These are phyloP conservation scores for Calidris pugnax DNA, from an alignment of 2,113 vertebrate species.

Conservation along the genomic window DNA sequence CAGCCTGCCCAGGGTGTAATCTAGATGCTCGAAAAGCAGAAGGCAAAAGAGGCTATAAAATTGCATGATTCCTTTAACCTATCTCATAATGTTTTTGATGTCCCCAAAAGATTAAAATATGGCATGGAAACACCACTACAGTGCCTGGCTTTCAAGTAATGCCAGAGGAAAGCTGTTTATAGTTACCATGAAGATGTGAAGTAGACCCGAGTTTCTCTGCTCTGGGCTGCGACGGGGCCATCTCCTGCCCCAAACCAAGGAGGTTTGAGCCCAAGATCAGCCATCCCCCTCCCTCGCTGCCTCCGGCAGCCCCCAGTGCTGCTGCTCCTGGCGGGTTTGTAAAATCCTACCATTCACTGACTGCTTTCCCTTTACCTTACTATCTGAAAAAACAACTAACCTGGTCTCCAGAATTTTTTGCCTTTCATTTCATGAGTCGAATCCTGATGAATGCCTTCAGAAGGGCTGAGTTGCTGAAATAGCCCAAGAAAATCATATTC, in stretches of 20 bases:
- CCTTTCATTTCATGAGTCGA: background rate
- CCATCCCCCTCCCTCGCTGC: rapidly evolving
- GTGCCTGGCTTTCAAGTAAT: background rate
- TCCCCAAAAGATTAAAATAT: background rate
- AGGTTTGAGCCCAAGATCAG: background rate
- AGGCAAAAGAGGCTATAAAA: background rate
- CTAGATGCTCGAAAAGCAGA: background rate
- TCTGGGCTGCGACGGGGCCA: background rate
- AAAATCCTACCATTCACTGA: background rate
- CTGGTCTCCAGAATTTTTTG: background rate
- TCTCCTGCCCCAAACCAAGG: background rate
- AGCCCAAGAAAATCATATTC: background rate
- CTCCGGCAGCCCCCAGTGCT: background rate
- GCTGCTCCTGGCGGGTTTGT: background rate
- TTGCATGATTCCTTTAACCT: background rate
- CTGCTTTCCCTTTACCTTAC: background rate
- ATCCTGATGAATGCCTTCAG: background rate
- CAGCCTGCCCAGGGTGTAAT: background rate
- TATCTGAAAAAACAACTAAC: background rate
- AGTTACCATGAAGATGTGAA: background rate
- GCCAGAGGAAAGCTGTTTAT: background rate
- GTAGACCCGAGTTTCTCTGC: background rate
- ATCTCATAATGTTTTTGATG: background rate
- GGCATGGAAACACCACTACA: background rate
- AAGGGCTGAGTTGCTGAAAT: background rate